Conservation (phyloP, 2,113 vertebrate genomes). For the Nyctibius bracteatus region DNA sequence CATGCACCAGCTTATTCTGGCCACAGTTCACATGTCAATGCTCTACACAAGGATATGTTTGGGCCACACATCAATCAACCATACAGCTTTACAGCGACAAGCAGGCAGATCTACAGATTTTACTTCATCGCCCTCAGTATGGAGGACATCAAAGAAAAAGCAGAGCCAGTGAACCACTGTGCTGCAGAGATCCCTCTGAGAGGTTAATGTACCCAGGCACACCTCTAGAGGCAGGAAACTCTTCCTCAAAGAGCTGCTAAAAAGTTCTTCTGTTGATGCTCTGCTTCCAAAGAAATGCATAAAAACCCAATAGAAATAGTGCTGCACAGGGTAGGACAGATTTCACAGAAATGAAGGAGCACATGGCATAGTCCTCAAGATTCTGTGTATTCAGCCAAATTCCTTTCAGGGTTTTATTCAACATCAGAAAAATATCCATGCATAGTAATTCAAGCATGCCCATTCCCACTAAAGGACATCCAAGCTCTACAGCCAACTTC, state of each 20-base stretch:
- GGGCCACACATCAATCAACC: background rate
- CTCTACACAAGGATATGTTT: background rate
- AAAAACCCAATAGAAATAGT: background rate
- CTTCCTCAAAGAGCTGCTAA: background rate
- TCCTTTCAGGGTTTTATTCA: background rate
- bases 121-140: background rate
- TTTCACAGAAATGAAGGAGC: background rate
- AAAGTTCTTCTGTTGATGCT: background rate
- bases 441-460: background rate
- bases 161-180: background rate
- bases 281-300: background rate
- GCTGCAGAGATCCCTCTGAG: background rate
- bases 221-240: background rate
- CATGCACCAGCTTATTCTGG: background rate
- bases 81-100: fast-evolving
- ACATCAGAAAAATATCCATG: background rate
- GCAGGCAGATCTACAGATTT: background rate
- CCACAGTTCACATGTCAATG: background rate
- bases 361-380: background rate
- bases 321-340: background rate
- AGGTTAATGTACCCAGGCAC: background rate
- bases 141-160: background rate
- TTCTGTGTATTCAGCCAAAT: background rate
- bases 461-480: background rate
- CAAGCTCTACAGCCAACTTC: background rate